phyloP scores from a whole-genome alignment of 2,113 vertebrate genomes.

The Nipponia nippon region DNA sequence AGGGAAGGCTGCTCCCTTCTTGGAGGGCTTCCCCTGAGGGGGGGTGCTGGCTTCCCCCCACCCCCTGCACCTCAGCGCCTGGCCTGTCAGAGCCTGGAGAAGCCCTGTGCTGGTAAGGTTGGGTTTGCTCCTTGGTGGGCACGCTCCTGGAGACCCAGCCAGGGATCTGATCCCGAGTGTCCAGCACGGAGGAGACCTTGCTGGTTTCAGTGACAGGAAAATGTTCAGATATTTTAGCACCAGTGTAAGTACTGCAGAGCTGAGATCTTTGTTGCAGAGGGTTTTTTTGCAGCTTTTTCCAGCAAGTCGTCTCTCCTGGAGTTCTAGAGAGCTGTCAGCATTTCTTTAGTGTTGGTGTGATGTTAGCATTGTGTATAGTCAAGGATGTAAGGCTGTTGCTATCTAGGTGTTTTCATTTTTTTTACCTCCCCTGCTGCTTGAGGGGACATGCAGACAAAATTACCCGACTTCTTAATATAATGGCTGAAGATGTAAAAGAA shows the following conservation, averaged over 20 bases:
- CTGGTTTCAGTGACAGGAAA: background rate
- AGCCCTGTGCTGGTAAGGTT: background rate
- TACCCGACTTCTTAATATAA: background rate
- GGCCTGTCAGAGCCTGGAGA: background rate
- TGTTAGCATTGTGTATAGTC: background rate
- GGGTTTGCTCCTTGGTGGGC: background rate
- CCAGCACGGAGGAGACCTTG: background rate
- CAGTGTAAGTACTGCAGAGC: background rate
- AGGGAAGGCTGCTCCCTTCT: accelerated
- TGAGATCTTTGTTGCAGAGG: background rate
- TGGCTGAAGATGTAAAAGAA: background rate
- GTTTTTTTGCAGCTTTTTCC: background rate
- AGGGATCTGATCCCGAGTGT: background rate
- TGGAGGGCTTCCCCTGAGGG: background rate
- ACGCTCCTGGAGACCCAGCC: background rate
- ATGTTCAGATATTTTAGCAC: background rate
- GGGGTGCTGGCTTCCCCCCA: background rate
- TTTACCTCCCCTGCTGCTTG: accelerated
- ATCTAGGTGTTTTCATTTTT: background rate
- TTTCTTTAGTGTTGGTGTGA: background rate
- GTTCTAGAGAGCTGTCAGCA: background rate
- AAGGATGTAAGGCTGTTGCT: accelerated
- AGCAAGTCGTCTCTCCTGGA: background rate
- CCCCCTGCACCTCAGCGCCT: background rate
- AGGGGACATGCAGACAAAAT: background rate